Base-by-base conservation (phyloP, 1,140 invertebrate genomes). In the Phthorimaea operculella region DNA sequence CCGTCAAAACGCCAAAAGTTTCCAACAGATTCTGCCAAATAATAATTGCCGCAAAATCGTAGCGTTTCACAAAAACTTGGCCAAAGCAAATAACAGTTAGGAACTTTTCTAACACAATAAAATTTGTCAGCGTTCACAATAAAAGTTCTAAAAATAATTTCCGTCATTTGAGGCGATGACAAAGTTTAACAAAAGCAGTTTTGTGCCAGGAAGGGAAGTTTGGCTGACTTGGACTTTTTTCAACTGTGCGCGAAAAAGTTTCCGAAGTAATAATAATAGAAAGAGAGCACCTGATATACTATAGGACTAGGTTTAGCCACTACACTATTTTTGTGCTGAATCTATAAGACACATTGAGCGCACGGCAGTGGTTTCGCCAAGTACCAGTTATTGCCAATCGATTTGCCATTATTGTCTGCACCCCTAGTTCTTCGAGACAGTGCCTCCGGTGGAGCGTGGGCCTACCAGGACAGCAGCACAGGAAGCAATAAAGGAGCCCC, bases 381-480 rank as follows among this genome's bases (percentile, higher is more conserved):
- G 21, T 28, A 28, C 21, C 21, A 2, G 21, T 28, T 28, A 28
- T 28, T 28, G 21, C 21, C 21, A 28, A 28, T 28, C 21, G 21
- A 28, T 28, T 28, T 28, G 21, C 21, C 21, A 28, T 28, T 28
- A 28, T 28, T 28, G 21, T 28, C 21, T 28, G 21, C 21, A 28
- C 21, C 21, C 21, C 21, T 6, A 28, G 21, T 28, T 28, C 21
- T 28, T 39, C 36, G 36, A 39, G 36, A 39, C 36, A 39, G 10
- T n/a, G 36, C 36, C 10, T n/a, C 36, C 36, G 10, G 10, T 39
- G 10, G 10, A 39, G 36, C 36, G 36, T 39, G 36, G n/a, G n/a
- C 36, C 36, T 68, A 71, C 73, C 65, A 76, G 79, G 68, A 70
- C 71, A 67, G 68, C 82, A 85, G 84, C 81, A 86, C 81, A 84